Base-by-base conservation (phyloP, 2,113 vertebrate species). In the Peromyscus maniculatus region DNA sequence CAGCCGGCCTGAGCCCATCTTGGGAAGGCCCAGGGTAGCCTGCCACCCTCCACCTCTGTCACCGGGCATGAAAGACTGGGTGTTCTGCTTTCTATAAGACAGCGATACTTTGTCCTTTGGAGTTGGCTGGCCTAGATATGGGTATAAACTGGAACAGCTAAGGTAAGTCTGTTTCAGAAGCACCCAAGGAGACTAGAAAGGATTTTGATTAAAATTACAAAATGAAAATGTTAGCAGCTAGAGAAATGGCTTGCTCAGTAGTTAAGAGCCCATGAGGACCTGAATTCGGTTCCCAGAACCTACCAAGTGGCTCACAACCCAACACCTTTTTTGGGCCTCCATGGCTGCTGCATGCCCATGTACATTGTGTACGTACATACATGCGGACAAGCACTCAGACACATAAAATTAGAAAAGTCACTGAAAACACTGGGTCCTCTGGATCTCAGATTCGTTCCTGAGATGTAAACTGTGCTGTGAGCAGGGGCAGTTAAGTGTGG, bases 101-200 rank as follows among this genome's bases (percentile, higher is more conserved):
- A 66, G 24, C 21, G 9, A 88, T 94, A 31, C 33, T 89, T 89
- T 49, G 26, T 52, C 49, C 28, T 95, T 77, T 52, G 46, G 62
- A 96, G 77, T 36, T 31, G 55, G 71, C 67, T 75, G 89, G n/a
- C 84, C 96, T 84, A 80, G 36, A 57, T 72, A 43, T 39, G 64
- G 55, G 13, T 88, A 91, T 72, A 88, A 88, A 72, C 13, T 67
- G n/a, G 7, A 95, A 90, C 36, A 95, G 80, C 77, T 86, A 16
- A 86, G 87, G 11, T 49, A 94, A 91, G 31, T 87, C 74, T 80
- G 43, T 66, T 49, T 95, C 52, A 93, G 78, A 94, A 82, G 74
- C n/a, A 96, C 72, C 83, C 64, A 86, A 79, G 83, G 87, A 79
- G 46, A 86, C n/a, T 17, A 88, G 19, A 84, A 59, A 33, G 43